Conservation (phyloP, 2,113 vertebrate genomes). For the Malaclemys terrapin region DNA sequence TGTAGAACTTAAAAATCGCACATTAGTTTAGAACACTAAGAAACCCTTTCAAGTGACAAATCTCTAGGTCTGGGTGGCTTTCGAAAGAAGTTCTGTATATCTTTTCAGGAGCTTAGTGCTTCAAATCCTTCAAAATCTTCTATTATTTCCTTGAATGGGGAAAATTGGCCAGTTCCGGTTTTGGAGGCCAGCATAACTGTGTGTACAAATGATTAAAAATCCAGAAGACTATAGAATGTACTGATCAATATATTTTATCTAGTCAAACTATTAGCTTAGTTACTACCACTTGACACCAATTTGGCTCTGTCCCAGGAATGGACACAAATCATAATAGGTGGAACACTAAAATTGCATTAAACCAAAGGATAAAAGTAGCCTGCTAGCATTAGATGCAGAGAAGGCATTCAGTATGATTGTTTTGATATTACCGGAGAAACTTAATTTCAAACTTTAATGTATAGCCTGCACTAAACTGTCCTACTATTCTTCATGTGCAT, state of each 20-base stretch:
- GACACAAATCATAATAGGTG: no score
- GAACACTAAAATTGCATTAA: background rate
- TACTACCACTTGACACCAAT: no score
- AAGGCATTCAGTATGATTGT: background rate
- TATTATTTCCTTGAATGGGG: background rate
- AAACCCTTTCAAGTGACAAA: accelerated
- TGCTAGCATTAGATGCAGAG: background rate
- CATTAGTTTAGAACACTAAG: background rate
- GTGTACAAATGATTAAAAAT: background rate
- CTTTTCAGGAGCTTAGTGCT: background rate
- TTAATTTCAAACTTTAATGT: background rate
- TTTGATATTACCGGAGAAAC: background rate
- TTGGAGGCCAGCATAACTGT: background rate
- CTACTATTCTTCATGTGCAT: background rate
- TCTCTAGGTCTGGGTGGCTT: background rate
- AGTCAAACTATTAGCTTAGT: background rate
- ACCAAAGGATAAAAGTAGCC: background rate
- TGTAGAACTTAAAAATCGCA: background rate
- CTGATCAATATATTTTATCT: background rate
- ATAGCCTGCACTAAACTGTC: background rate
- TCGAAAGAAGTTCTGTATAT: background rate
- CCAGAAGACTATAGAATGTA: background rate
- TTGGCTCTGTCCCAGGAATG: no score
- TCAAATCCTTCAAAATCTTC: background rate
- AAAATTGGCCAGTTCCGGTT: background rate